Evolutionary conservation across 2,797 vertebrate genomes (phyloP).

Genomic region (Pseudomugil gertrudae): DNA sequence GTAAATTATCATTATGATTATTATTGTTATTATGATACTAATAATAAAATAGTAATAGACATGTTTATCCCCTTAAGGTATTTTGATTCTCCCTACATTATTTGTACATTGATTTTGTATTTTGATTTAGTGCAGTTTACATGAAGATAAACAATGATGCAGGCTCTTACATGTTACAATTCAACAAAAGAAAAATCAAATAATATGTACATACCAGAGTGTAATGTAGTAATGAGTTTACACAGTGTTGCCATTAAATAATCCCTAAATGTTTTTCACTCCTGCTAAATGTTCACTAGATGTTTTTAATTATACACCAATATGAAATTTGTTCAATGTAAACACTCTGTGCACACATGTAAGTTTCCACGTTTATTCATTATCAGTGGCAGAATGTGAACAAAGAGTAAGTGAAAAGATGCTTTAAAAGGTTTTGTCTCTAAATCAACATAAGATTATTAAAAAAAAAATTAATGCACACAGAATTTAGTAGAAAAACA

Average conservation of each 20-base stretch:
- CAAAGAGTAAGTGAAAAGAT: conserved; percentile 48
- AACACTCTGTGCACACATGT: neutral
- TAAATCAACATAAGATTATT: conserved; percentile 45
- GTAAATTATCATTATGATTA: too few species aligned
- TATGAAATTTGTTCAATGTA: neutral
- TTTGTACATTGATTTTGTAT: neutral
- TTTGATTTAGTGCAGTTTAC: neutral
- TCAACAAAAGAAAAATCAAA: neutral
- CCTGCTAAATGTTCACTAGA: neutral
- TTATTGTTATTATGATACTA: too few species aligned
- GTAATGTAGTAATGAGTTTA: neutral
- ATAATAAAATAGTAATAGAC: too few species aligned
- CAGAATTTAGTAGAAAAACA: conserved; percentile 57
- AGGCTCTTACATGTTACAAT: neutral
- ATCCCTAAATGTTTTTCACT: neutral
- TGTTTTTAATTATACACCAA: neutral
- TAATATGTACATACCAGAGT: too few species aligned
- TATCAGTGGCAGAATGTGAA: conserved; percentile 44
- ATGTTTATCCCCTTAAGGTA: too few species aligned
- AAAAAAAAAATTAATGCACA: conserved; percentile 44
- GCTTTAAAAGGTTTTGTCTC: conserved; percentile 45
- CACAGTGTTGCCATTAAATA: neutral
- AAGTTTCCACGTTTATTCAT: conserved; percentile 61
- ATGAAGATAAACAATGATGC: neutral
- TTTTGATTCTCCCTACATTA: too few species aligned